Evolutionary conservation across 2,113 vertebrate genomes (phyloP).

Genomic region (Pelmatolapia mariae): DNA sequence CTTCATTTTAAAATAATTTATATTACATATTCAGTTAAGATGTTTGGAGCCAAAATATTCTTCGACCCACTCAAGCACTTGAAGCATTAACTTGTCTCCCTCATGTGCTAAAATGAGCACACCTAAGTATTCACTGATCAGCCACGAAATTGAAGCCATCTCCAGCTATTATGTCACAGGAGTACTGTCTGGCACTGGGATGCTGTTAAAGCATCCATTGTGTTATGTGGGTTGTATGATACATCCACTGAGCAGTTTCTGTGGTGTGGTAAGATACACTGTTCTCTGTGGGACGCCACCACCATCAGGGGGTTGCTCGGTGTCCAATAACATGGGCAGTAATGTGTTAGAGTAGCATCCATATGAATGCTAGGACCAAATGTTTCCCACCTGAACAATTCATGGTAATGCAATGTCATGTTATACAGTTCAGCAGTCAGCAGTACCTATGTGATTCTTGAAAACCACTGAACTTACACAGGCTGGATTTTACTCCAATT

Average conservation of each 20-base stretch:
- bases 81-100: background rate
- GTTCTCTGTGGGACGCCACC: background rate
- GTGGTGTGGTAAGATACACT: background rate
- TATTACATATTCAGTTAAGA: background rate
- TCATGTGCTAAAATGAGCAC: background rate
- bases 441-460: background rate
- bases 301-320: background rate
- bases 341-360: background rate
- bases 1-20: background rate
- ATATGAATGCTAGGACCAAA: background rate
- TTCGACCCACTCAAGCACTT: background rate
- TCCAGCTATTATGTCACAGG: background rate
- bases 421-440: background rate
- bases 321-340: background rate
- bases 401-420: background rate
- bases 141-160: background rate
- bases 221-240: background rate
- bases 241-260: background rate
- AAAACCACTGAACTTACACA: background rate
- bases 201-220: background rate
- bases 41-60: background rate
- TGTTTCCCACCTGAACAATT: background rate
- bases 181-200: background rate
- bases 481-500: background rate
- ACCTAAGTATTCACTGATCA: background rate